Base-by-base conservation (phyloP, 2,113 vertebrate genomes). In the Girardinichthys multiradiatus region DNA sequence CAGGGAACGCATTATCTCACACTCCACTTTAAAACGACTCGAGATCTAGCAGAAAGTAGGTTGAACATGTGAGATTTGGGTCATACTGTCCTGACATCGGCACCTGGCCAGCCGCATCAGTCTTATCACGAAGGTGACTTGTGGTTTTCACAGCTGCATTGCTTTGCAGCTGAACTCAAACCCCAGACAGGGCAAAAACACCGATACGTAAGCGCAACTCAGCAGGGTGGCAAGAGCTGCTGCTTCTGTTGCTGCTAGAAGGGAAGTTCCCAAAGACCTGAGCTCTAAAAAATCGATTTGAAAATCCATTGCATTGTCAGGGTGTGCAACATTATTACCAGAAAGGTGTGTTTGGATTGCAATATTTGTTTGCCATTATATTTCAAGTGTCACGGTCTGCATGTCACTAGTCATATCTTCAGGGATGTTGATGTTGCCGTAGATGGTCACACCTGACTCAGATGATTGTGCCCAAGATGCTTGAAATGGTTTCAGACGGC, bases 41-140 rank as follows among this genome's bases (percentile, higher is more conserved):
- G 64, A 74, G 57, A 64, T 57, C 45, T 28, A 71, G 51, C 10
- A 61, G 30, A 84, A 91, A 90, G 82, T 89, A 88, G 86, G 84
- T 68, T 85, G 62, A 76, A 69, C 48, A 54, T 51, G 70, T 35
- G 27, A 74, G 77, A 87, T 80, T 27, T 76, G 61, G 89, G 88
- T 90, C 89, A 78, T 60, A 62, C 66, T 15, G 85, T 83, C 80
- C 77, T 81, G 80, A 64, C 76, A 29, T 45, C 42, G 60, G 73
- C 89, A 92, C 85, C 89, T 92, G 91, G 70, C 70, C 82, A 67
- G 78, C 77, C 76, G 58, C 85, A 74, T 80, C 67, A 64, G 74
- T 63, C 62, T 69, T 58, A 57, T 59, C 59, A 66, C 31, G 62
- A 27, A 45, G 68, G 77, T 68, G 70, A 81, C 77, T 84, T 90